Evolutionary conservation across 2,797 vertebrate species (phyloP), one percentile per base, ranked within the genome.

Genomic region (Bovichtus diacanthus): DNA sequence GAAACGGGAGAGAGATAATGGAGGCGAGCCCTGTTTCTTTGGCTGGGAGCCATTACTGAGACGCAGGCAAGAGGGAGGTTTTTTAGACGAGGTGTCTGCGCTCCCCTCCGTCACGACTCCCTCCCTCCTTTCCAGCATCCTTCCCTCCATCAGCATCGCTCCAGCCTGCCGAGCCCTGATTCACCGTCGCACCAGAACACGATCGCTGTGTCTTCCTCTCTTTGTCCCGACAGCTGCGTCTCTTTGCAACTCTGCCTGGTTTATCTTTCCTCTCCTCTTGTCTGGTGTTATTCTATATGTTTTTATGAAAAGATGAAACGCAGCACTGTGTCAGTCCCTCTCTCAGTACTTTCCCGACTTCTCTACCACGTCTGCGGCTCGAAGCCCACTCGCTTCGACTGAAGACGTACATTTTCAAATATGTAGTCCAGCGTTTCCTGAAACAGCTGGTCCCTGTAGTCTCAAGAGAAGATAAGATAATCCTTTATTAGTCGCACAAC

Each of bases 41-140:
- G 87, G 87, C 87, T 73, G 72, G 56, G 70, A 87, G 83, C 85
- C 87, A 88, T 91, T 71, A 85, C 80, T 49, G 80, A 81, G 78
- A 82, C 11, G 70, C 85, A 87, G 81, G 84, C 70, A 41, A 71
- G 58, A 65, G 75, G 83, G 88, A 81, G 79, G 76, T 55, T 87
- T 88, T 74, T 80, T 78, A 82, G 81, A 81, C 51, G 81, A 83
- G 88, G 80, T 77, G 82, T 81, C 80, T 83, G 74, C 54, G 59
- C 86, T 85, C 80, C 74, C 74, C 80, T 82, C 81, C 78, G 56
- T 90, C 83, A 91, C 85, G 85, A 87, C 82, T 83, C 76, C 54
- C 84, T 76, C 70, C 72, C 69, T 38, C 44, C 55, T 70, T 7
- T 25, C 65, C 5, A 23, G 46, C 71, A 62, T 60, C 55, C 71